phyloP scores from a whole-genome alignment of 2,797 vertebrate species.

The Pampus argenteus region DNA sequence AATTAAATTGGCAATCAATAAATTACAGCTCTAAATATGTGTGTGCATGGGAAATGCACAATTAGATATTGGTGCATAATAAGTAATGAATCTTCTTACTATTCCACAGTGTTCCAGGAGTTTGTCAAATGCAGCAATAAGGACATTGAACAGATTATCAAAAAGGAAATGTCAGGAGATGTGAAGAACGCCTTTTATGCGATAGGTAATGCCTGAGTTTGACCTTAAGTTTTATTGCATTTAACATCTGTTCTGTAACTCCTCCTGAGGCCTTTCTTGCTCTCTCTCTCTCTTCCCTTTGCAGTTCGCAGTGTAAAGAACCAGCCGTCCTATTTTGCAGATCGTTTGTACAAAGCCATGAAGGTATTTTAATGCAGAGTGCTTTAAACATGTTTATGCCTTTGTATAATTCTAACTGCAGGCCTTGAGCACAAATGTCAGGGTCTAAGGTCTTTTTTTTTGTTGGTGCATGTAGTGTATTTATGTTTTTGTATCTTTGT shows the following conservation, averaged over 20 bases:
- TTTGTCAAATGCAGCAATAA: constrained; percentile 95
- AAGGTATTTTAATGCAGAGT: constrained; percentile 85
- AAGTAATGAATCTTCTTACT: neutral
- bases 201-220: constrained; percentile 85
- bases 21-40: neutral
- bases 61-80: neutral
- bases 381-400: constrained; percentile 3
- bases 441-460: constrained; percentile 1
- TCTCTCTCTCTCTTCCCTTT: constrained; percentile 50
- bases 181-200: constrained; percentile 91
- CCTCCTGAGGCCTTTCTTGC: constrained; percentile 8
- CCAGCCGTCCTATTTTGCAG: constrained; percentile 94
- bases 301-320: constrained; percentile 96
- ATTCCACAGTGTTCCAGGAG: constrained; percentile 93
- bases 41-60: neutral
- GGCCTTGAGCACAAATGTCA: neutral
- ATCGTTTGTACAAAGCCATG: constrained; percentile 98
- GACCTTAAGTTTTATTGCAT: neutral
- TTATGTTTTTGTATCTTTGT: constrained; percentile 18
- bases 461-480: constrained; percentile 22
- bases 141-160: constrained; percentile 95
- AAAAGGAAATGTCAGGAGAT: constrained; percentile 96
- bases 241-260: constrained; percentile 19
- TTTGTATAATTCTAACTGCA: constrained; percentile 8
- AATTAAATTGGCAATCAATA: neutral